Evolutionary conservation across 2,888 invertebrate genomes (phyloP).

Genomic region (Dryomyza anilis): DNA sequence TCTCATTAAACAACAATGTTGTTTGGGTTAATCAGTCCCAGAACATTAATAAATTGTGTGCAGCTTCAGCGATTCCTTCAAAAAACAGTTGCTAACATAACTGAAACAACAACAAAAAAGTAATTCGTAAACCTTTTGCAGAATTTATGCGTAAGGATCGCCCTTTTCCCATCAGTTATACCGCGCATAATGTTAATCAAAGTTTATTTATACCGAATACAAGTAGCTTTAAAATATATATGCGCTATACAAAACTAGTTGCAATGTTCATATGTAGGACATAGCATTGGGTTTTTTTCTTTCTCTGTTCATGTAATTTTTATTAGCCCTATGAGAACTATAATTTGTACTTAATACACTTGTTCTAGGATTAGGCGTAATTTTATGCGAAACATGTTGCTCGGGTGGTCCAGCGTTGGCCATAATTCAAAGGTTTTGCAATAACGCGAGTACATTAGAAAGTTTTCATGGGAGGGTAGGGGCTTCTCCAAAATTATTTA

Average conservation of each 20-base stretch:
- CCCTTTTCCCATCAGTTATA: conserved; percentile 1
- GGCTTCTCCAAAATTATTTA: too few species aligned
- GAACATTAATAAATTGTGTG: background rate
- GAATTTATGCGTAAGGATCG: background rate
- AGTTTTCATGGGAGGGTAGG: too few species aligned
- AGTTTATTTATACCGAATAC: background rate
- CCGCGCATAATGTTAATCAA: conserved; percentile 16
- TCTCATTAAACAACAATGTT: background rate
- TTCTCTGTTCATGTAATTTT: too few species aligned
- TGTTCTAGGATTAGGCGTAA: background rate
- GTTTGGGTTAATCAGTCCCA: conserved; percentile 13
- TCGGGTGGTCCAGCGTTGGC: too few species aligned
- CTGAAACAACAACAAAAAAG: too few species aligned
- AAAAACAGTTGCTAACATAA: too few species aligned
- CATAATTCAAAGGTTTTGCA: too few species aligned
- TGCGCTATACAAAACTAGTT: too few species aligned
- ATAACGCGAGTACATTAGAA: too few species aligned
- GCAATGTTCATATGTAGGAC: background rate
- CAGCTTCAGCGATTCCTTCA: background rate
- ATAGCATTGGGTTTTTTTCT: too few species aligned
- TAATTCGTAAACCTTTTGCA: too few species aligned
- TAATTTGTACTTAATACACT: conserved; percentile 9
- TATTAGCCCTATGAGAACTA: conserved; percentile 12
- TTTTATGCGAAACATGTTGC: too few species aligned
- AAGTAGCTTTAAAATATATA: background rate